Percentiles rank a stretch among this genome's conserved stretches.
Conservation (phyloP, 2,113 vertebrate genomes). For the Coracopsis vasa region DNA sequence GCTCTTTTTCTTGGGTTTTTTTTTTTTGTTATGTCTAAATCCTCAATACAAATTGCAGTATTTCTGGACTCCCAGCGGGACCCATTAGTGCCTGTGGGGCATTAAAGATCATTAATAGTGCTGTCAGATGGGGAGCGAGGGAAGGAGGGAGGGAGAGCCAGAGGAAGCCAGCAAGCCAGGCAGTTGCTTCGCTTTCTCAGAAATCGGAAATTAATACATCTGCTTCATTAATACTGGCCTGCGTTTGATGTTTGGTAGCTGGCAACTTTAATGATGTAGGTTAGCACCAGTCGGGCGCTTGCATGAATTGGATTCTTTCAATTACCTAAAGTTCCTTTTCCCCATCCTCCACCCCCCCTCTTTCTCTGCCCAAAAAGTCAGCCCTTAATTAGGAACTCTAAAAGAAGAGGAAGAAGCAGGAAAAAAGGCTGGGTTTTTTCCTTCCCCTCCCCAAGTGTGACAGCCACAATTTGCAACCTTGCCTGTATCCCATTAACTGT, state of each 20-base stretch:
- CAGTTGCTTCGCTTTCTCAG: constrained; percentile 87
- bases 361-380: constrained; percentile 80
- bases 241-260: constrained; percentile 90
- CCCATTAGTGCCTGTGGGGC: constrained; percentile 99
- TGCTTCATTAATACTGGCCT: constrained; percentile 90
- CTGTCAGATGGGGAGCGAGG: constrained; percentile 87
- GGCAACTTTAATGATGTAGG: constrained; percentile 91
- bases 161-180: constrained; percentile 66
- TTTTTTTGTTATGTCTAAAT: constrained; percentile 90
- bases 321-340: constrained; percentile 75
- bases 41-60: constrained; percentile 98
- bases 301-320: constrained; percentile 86
- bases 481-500: constrained; percentile 72
- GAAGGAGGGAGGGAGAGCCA: constrained; percentile 58
- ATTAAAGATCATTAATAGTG: constrained; percentile 99
- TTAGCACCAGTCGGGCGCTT: constrained; percentile 81
- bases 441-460: constrained; percentile 43
- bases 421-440: constrained; percentile 48
- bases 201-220: constrained; percentile 95
- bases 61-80: constrained; percentile 96
- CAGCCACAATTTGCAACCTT: constrained; percentile 68
- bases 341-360: constrained; percentile 56
- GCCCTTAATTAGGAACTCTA: constrained; percentile 82
- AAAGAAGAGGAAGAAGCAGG: constrained; percentile 60
- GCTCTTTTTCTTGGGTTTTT: constrained; percentile 53